Percentiles rank a stretch among this genome's conserved stretches.
phyloP scores from a whole-genome alignment of 2,113 vertebrate genomes.

The Xenotilapia longispinis region DNA sequence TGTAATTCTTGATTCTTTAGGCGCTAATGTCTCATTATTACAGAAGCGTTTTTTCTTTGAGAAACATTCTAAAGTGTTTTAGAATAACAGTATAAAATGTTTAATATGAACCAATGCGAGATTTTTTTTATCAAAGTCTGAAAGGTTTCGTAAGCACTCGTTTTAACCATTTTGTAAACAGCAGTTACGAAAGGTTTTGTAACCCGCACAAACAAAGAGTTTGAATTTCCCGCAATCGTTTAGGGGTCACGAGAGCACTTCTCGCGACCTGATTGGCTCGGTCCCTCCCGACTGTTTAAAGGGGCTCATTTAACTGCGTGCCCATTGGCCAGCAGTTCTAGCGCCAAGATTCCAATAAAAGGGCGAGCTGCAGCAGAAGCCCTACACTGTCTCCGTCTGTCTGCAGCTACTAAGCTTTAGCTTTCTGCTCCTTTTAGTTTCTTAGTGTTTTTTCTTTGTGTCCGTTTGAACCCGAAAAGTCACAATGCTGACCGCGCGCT shows the following conservation, averaged over 20 bases:
- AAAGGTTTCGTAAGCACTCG: not conserved
- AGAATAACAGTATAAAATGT: not conserved
- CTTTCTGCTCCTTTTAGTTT: not conserved
- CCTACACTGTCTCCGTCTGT: not conserved
- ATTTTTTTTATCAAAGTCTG: not conserved
- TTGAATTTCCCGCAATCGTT: conserved; percentile 40
- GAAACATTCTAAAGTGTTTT: not conserved
- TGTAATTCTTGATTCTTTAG: not conserved
- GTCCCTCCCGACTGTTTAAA: conserved; percentile 19
- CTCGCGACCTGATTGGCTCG: conserved; percentile 46
- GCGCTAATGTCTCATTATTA: not conserved
- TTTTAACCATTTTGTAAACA: not conserved
- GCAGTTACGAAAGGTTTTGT: not conserved
- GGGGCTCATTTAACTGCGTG: not conserved
- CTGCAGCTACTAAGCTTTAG: not conserved
- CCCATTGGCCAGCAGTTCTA: conserved; percentile 46
- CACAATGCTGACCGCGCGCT: conserved; percentile 39
- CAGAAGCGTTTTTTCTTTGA: not conserved
- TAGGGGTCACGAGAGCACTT: not conserved
- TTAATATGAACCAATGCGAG: not conserved
- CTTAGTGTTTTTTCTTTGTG: not conserved
- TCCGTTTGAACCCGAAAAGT: not conserved
- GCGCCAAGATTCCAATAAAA: conserved; percentile 68
- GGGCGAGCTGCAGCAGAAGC: not conserved
- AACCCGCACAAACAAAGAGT: not conserved